A percentile compares a stretch with the other conserved stretches of the same genome.
These are phyloP conservation scores for Trichogramma dendrolimi DNA, from an alignment of 2,888 invertebrate species.

Conservation along the genomic window DNA sequence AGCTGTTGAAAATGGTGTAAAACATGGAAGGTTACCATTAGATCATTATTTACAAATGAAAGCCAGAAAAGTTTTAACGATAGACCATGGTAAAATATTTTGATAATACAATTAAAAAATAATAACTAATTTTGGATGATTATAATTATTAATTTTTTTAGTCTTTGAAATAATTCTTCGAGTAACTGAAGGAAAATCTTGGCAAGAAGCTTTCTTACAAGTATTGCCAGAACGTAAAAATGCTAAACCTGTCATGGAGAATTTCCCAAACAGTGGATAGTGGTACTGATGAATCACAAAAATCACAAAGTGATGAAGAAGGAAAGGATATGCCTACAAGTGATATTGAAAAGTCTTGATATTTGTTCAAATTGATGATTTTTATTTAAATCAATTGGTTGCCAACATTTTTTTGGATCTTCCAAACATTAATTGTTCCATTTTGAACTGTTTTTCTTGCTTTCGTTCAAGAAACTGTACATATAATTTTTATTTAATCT, in stretches of 20 bases:
- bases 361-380: conserved; percentile 22
- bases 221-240: conserved; percentile 77
- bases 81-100: conserved; percentile 79
- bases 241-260: conserved; percentile 53
- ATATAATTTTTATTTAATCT: conserved; percentile 33
- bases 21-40: conserved; percentile 83
- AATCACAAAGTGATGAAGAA: conserved; percentile 12
- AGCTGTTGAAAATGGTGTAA: conserved; percentile 73
- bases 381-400: conserved; percentile 27
- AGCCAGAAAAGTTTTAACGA: conserved; percentile 87
- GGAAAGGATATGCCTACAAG: conserved; percentile 11
- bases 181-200: conserved; percentile 71
- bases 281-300: conserved; percentile 5
- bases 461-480: conserved; percentile 35
- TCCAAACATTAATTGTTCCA: conserved; percentile 23
- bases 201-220: conserved; percentile 74
- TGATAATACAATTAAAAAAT: background rate
- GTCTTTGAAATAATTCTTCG: conserved; percentile 80
- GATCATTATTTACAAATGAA: conserved; percentile 86
- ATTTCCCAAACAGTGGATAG: conserved; percentile 18
- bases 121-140: conserved; percentile 1
- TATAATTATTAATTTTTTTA: conserved; percentile 50
- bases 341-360: conserved; percentile 13
- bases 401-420: conserved; percentile 15
- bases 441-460: conserved; percentile 20